phyloP scores from a whole-genome alignment of 1,140 invertebrate species.

The Heliconius eleuchia region DNA sequence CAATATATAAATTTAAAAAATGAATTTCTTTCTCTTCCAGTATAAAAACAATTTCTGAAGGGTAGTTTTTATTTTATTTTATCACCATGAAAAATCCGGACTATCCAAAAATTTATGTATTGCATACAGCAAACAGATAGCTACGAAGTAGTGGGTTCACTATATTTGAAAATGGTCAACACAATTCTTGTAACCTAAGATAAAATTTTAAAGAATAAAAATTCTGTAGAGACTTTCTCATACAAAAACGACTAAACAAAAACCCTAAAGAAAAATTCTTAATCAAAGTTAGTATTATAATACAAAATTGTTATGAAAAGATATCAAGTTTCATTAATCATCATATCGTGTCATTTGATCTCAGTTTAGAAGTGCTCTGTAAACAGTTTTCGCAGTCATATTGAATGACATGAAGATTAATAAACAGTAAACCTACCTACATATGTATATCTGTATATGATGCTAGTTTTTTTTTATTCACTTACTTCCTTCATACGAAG shows the following conservation, averaged over 20 bases:
- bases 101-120: too few species aligned
- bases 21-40: too few species aligned
- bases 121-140: too few species aligned
- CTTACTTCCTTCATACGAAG: not conserved
- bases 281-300: not conserved
- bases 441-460: not conserved
- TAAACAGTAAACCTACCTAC: not conserved
- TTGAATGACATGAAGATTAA: slow-evolving; percentile 2
- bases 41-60: too few species aligned
- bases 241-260: not conserved
- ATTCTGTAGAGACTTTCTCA: too few species aligned
- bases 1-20: too few species aligned
- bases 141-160: too few species aligned
- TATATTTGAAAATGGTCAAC: too few species aligned
- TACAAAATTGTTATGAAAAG: not conserved
- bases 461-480: not conserved
- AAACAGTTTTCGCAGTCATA: slow-evolving; percentile 1
- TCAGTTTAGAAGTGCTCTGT: not conserved
- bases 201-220: too few species aligned
- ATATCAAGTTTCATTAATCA: not conserved
- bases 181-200: too few species aligned
- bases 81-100: too few species aligned
- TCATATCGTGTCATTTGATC: not conserved
- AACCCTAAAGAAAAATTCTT: not conserved
- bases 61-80: too few species aligned